phyloP scores from a whole-genome alignment of 2,113 vertebrate species.

The Sigmodon hispidus region DNA sequence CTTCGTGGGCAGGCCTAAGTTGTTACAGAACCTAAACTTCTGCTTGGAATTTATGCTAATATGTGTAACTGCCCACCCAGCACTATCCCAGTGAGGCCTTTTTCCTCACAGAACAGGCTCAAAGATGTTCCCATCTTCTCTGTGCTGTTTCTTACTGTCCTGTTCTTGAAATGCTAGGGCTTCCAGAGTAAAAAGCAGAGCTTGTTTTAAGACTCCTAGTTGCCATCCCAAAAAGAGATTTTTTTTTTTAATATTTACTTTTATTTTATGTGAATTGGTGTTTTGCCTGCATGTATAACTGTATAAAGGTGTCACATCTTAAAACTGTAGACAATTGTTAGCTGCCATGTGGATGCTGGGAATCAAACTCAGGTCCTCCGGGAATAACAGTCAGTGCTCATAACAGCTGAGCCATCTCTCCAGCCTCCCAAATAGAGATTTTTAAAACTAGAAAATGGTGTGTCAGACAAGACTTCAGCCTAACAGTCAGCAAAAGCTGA shows the following conservation, averaged over 20 bases:
- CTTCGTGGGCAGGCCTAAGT: background rate
- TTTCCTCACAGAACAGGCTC: background rate
- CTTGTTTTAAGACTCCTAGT: background rate
- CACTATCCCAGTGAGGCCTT: background rate
- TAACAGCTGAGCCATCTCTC: too few species aligned
- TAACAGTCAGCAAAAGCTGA: background rate
- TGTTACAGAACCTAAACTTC: background rate
- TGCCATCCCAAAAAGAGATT: background rate
- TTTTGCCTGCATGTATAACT: too few species aligned
- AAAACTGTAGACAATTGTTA: too few species aligned
- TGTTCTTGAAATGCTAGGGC: background rate
- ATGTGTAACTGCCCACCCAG: background rate
- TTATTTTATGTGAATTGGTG: too few species aligned
- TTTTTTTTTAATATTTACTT: too few species aligned
- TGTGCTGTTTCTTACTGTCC: background rate
- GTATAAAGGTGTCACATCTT: too few species aligned
- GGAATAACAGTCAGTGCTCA: too few species aligned
- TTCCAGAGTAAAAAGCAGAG: constrained; percentile 12
- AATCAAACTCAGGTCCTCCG: too few species aligned
- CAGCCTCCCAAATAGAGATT: constrained; percentile 3
- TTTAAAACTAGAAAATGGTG: background rate
- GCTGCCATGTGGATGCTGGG: too few species aligned
- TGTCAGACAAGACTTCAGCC: background rate
- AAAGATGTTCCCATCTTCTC: background rate
- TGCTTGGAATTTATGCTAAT: background rate